phyloP scores from a whole-genome alignment of 1,140 invertebrate species.

The Caenorhabditis inopinata region DNA sequence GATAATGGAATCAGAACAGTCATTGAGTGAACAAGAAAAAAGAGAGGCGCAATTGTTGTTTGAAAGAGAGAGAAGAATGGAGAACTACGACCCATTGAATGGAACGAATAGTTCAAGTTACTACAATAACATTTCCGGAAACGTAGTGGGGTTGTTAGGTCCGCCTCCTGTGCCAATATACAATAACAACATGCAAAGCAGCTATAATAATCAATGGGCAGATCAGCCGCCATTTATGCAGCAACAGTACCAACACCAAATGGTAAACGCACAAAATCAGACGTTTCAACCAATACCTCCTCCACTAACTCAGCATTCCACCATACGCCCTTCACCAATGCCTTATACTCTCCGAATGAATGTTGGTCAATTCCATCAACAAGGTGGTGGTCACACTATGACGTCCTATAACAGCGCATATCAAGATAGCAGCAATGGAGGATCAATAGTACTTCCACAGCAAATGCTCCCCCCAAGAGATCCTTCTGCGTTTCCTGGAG shows the following conservation, averaged over 20 bases:
- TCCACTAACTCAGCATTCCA: not conserved
- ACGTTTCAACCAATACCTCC: not conserved
- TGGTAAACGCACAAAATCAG: not conserved
- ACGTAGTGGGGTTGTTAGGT: not conserved
- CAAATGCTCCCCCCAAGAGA: not conserved
- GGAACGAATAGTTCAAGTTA: not conserved
- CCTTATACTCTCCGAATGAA: not conserved
- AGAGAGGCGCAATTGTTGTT: slow-evolving; percentile 86
- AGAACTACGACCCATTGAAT: not conserved
- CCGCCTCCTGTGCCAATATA: not conserved
- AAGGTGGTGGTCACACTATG: slow-evolving; percentile 2
- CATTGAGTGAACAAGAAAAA: slow-evolving; percentile 90
- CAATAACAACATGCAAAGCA: not conserved
- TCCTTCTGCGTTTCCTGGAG: not conserved
- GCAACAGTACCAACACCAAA: not conserved
- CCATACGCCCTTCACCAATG: not conserved
- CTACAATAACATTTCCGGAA: not conserved
- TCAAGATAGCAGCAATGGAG: not conserved
- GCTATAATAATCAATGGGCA: too few relatives aligned
- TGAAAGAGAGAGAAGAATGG: slow-evolving; percentile 80
- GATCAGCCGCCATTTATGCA: too few relatives aligned
- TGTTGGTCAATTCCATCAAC: slow-evolving; percentile 3
- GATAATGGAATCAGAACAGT: slow-evolving; percentile 88
- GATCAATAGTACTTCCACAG: not conserved
- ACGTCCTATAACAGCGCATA: not conserved